A percentile compares a stretch with the other conserved stretches of the same genome.
These are phyloP conservation scores for Bursaphelenchus mucronatus DNA, from an alignment of 1,140 invertebrate species.

Conservation along the genomic window DNA sequence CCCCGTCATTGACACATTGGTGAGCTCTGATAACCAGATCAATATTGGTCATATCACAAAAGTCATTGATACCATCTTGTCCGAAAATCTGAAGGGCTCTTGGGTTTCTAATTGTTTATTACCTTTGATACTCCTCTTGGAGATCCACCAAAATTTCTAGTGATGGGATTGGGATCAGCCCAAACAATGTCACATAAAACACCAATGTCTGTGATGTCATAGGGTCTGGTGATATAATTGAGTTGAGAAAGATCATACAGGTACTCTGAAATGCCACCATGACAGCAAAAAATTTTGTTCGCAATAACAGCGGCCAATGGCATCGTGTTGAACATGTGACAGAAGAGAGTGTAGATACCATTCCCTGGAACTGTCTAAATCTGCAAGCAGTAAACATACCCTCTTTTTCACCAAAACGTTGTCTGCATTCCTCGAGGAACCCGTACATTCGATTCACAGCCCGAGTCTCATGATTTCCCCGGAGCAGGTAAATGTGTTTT, in stretches of 20 bases:
- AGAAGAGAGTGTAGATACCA: constrained; percentile 80
- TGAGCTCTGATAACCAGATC: constrained; percentile 21
- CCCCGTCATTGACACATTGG: constrained; percentile 21
- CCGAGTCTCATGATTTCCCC: constrained; percentile 90
- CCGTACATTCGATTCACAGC: constrained; percentile 99
- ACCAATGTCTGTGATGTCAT: constrained; percentile 81
- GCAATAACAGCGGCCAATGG: constrained; percentile 92
- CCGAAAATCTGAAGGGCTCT: constrained; percentile 13
- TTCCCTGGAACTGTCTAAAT: constrained; percentile 60
- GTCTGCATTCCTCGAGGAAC: constrained; percentile 89
- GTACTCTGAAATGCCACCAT: constrained; percentile 83
- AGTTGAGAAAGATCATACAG: constrained; percentile 85
- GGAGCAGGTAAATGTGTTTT: constrained; percentile 90
- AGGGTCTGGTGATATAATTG: constrained; percentile 77
- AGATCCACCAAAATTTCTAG: not conserved
- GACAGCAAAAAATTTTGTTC: constrained; percentile 82
- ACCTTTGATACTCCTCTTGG: constrained; percentile 21
- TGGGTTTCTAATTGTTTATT: not conserved
- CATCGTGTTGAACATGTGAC: constrained; percentile 93
- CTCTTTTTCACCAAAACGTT: constrained; percentile 65
- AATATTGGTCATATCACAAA: constrained; percentile 12
- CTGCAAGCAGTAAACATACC: constrained; percentile 61
- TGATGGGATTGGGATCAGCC: constrained; percentile 75
- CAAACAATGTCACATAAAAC: constrained; percentile 89
- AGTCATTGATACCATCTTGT: constrained; percentile 16